Evolutionary conservation across 2,797 vertebrate genomes (phyloP).

Genomic region (Zalophus californianus): DNA sequence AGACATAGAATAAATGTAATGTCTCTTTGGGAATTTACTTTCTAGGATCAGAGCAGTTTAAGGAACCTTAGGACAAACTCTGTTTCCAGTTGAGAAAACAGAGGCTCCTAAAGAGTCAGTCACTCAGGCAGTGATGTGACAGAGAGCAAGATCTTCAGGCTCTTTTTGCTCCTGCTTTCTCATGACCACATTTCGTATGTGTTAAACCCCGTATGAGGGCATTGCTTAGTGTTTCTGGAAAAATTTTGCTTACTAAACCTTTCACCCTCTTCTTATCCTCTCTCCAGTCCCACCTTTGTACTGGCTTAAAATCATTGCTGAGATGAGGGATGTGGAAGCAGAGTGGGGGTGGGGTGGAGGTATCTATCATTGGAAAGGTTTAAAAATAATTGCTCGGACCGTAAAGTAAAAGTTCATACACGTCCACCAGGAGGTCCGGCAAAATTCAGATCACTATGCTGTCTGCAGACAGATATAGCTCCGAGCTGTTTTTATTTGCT

Average conservation of each 20-base stretch:
- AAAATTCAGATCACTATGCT: not conserved
- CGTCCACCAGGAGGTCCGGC: not conserved
- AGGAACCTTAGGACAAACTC: not conserved
- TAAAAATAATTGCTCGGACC: slow-evolving; percentile 46
- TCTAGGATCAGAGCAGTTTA: slow-evolving; percentile 36
- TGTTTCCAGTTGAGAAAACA: slow-evolving; percentile 22
- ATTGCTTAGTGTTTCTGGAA: not conserved
- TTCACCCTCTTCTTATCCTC: not conserved
- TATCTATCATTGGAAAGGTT: slow-evolving; percentile 47
- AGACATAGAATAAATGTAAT: not conserved
- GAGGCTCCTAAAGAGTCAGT: not conserved
- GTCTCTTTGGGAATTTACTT: slow-evolving; percentile 39
- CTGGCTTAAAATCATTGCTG: slow-evolving; percentile 26
- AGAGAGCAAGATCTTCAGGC: not conserved
- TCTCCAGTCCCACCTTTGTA: not conserved
- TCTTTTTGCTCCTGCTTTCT: not conserved
- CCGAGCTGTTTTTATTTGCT: not conserved
- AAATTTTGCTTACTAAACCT: not conserved
- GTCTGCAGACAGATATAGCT: not conserved
- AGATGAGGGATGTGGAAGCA: slow-evolving; percentile 45
- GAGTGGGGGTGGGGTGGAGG: not conserved
- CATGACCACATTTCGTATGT: not conserved
- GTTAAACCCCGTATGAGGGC: not conserved
- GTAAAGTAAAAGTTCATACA: slow-evolving; percentile 35
- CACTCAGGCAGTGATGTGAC: not conserved